Percentiles rank a stretch among this genome's conserved stretches.
phyloP scores from a whole-genome alignment of 2,888 invertebrate genomes.

The Argyra leucocephala region DNA sequence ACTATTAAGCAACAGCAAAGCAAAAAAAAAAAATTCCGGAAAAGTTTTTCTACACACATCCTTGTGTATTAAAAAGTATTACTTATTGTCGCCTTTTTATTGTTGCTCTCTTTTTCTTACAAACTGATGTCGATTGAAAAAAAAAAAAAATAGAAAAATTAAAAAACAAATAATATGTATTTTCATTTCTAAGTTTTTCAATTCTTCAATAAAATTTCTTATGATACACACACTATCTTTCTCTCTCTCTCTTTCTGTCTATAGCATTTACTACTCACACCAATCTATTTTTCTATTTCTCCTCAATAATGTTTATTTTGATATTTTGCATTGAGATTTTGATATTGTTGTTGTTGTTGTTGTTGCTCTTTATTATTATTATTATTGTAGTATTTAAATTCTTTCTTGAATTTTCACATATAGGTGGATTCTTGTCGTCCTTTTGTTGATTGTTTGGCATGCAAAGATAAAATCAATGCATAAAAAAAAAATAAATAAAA shows the following conservation, averaged over 20 bases:
- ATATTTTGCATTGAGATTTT: too few relatives aligned
- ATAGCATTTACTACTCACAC: too few relatives aligned
- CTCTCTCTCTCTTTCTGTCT: background rate
- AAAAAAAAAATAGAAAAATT: too few relatives aligned
- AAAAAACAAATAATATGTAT: too few relatives aligned
- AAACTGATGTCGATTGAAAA: background rate
- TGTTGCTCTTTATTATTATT: too few relatives aligned
- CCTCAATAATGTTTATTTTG: too few relatives aligned
- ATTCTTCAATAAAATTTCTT: background rate
- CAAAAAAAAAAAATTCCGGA: background rate
- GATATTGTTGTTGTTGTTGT: too few relatives aligned
- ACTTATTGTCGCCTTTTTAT: background rate
- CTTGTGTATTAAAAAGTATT: background rate
- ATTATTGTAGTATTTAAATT: background rate
- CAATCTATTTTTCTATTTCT: too few relatives aligned
- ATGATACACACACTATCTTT: too few relatives aligned
- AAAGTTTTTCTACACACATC: background rate
- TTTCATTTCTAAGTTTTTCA: background rate
- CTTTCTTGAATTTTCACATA: background rate
- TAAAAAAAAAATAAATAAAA: too few relatives aligned
- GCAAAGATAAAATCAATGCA: background rate
- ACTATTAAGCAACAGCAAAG: background rate
- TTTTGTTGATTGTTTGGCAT: conserved; percentile 3
- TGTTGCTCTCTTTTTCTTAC: too few relatives aligned
- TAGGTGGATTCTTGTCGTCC: conserved; percentile 3